Percentiles rank a stretch among this genome's conserved stretches.
These are phyloP conservation scores for Cyclargus thomasi DNA, from an alignment of 1,140 invertebrate species.

Conservation along the genomic window DNA sequence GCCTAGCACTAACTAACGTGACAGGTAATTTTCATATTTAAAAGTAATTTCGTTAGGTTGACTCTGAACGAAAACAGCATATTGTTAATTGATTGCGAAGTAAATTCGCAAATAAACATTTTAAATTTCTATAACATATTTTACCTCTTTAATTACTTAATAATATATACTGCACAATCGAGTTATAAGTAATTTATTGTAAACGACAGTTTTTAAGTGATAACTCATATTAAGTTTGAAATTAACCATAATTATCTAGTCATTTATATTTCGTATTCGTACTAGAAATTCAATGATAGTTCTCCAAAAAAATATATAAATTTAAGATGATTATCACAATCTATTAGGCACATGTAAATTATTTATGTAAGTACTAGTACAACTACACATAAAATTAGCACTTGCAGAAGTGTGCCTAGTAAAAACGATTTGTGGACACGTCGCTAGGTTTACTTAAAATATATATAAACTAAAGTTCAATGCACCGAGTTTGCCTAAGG, in stretches of 20 bases:
- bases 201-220: too few species aligned
- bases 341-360: neutral
- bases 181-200: too few species aligned
- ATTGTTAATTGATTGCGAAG: too few species aligned
- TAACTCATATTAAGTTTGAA: neutral
- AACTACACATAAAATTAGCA: constrained; percentile 7
- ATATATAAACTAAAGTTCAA: neutral
- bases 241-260: neutral
- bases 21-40: too few species aligned
- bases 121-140: too few species aligned
- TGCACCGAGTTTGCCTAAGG: neutral
- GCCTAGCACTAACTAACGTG: too few species aligned
- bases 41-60: too few species aligned
- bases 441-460: neutral
- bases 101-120: too few species aligned
- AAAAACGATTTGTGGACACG: neutral
- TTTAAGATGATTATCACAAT: constrained; percentile 1
- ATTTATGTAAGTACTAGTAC: constrained; percentile 3
- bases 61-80: too few species aligned
- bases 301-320: neutral
- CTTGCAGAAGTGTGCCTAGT: constrained; percentile 9
- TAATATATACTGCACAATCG: too few species aligned
- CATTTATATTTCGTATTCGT: too few species aligned
- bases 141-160: too few species aligned
- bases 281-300: neutral